Evolutionary conservation across 2,888 invertebrate genomes (phyloP).

Genomic region (Phyllotreta cruciferae): DNA sequence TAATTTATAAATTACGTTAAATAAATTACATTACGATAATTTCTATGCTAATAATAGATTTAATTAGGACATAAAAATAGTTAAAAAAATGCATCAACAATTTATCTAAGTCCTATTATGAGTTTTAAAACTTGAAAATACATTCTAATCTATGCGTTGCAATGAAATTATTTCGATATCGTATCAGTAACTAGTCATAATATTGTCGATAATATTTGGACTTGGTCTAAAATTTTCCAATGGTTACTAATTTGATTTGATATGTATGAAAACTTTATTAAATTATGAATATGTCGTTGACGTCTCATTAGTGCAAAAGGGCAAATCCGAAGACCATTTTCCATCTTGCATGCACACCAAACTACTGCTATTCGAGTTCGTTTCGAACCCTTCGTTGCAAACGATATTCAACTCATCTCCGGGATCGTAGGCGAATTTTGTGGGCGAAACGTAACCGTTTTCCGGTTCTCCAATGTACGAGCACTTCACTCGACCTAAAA

Average conservation of each 20-base stretch:
- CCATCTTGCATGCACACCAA: slow-evolving; percentile 72
- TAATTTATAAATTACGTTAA: no score
- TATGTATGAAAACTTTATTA: slow-evolving; percentile 10
- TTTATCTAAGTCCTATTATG: no score
- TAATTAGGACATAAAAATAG: no score
- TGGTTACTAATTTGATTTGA: background rate
- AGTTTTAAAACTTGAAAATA: no score
- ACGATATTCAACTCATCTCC: slow-evolving; percentile 74
- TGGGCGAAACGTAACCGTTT: slow-evolving; percentile 73
- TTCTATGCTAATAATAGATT: no score
- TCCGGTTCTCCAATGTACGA: slow-evolving; percentile 76
- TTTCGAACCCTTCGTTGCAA: slow-evolving; percentile 71
- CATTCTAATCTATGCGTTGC: no score
- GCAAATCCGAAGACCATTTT: slow-evolving; percentile 72
- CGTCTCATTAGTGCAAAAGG: slow-evolving; percentile 67
- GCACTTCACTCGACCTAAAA: slow-evolving; percentile 74
- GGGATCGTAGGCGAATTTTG: slow-evolving; percentile 77
- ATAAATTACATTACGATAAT: no score
- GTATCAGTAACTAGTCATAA: background rate
- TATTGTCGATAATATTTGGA: slow-evolving; percentile 8
- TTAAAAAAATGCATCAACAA: no score
- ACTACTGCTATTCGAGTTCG: slow-evolving; percentile 59
- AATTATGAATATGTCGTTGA: slow-evolving; percentile 7
- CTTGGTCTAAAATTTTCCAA: background rate
- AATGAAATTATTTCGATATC: background rate